Percentiles rank a stretch among this genome's conserved stretches.
Evolutionary conservation across 2,797 vertebrate genomes (phyloP).

Genomic region (Alca torda): DNA sequence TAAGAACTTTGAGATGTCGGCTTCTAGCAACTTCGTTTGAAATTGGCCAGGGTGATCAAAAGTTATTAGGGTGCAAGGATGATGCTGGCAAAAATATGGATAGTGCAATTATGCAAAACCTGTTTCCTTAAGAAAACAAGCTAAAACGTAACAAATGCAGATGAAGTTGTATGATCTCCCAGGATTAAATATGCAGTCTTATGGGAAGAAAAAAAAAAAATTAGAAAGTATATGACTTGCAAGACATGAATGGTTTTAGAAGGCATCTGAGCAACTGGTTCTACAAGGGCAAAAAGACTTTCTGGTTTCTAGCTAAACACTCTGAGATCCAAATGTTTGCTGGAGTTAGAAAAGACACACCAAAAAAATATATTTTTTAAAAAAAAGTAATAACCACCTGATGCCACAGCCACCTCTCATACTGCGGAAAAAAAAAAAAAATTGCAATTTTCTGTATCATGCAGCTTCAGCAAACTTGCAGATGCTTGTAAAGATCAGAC

Average conservation of each 20-base stretch:
- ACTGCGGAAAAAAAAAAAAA: neutral
- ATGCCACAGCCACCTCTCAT: neutral
- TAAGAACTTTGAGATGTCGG: neutral
- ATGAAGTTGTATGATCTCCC: neutral
- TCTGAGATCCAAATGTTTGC: neutral
- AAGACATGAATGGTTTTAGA: neutral
- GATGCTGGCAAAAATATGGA: neutral
- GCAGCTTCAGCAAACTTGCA: neutral
- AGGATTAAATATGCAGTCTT: neutral
- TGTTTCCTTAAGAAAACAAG: conserved; percentile 1
- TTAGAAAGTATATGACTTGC: neutral
- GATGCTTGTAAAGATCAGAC: neutral
- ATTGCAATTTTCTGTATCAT: neutral
- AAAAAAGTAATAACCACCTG: neutral
- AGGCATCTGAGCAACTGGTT: neutral
- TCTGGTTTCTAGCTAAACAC: neutral
- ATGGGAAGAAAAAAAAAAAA: neutral
- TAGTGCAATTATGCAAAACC: neutral
- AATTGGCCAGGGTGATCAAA: neutral
- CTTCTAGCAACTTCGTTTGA: neutral
- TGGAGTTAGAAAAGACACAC: neutral
- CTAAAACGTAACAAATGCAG: neutral
- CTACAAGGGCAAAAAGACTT: neutral
- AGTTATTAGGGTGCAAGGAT: neutral
- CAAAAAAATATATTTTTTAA: neutral